Evolutionary conservation across 1,140 invertebrate species (phyloP), one percentile per base, ranked within the genome.

Genomic region (Trachelipus rathkii): DNA sequence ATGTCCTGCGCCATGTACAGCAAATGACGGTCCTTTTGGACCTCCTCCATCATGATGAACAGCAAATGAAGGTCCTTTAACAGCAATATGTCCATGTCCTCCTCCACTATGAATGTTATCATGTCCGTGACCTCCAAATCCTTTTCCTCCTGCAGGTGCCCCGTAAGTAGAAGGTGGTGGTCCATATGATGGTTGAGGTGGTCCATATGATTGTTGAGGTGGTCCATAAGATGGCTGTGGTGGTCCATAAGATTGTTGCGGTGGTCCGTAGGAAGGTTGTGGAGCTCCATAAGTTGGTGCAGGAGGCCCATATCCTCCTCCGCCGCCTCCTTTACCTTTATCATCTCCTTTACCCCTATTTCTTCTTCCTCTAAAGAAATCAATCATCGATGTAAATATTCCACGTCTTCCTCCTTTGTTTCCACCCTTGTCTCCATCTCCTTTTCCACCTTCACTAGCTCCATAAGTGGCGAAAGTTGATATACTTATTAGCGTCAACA

Each of bases 41-140:
- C 50, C 50, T 60, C 46, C 46, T 50, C 50, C 50, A 15, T 19
- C 50, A 19, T 60, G 50, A 8, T 60, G 50, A 60, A 60, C 50
- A 60, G 50, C 50, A 60, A 60, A 60, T 60, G 50, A 60, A 60
- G 50, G 50, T 1, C 50, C 50, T 8, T 60, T 60, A 60, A 60
- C 19, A 19, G 50, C 11, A 15, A 15, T 60, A 60, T 15, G 11
- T 4, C 11, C 50, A 60, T 15, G 11, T 15, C 11, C 11, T 1
- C 50, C 50, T 60, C 50, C 50, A 8, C 50, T 60, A 60, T 60
- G 33, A 33, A 33, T 33, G 33, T 33, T 33, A 33, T 33, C 33
- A 33, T 33, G 33, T 33, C 33, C 33, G 33, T 33, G 50, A 60
- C 50, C 50, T 19, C 50, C 50, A 19, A 60, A 60, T 60, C 50